Evolutionary conservation across 2,888 invertebrate species (phyloP).

Genomic region (Leucozona laternaria): DNA sequence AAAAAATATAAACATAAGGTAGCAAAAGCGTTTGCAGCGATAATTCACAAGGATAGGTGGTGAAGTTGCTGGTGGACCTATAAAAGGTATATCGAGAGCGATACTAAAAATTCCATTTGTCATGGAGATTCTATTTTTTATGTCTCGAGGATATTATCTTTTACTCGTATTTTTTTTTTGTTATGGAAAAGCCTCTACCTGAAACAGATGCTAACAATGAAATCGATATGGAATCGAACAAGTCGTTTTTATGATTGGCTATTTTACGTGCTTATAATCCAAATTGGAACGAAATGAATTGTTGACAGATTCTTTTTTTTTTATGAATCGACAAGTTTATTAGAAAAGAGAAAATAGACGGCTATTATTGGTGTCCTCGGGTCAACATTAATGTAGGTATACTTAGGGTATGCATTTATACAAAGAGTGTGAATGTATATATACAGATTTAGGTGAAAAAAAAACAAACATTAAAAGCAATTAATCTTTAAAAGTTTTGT

Average conservation of each 20-base stretch:
- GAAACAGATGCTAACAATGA: conserved; percentile 44
- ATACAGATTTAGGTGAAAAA: background rate
- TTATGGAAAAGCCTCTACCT: conserved; percentile 1
- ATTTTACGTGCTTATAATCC: conserved; percentile 33
- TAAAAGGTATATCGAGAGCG: conserved; percentile 40
- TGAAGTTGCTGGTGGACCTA: conserved; percentile 5
- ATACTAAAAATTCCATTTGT: conserved; percentile 50
- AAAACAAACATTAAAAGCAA: background rate
- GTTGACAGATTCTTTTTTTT: background rate
- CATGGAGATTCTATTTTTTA: conserved; percentile 36
- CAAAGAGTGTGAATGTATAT: background rate
- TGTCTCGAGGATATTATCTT: conserved; percentile 23
- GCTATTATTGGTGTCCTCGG: conserved; percentile 4
- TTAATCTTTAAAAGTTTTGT: background rate
- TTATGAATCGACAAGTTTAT: background rate
- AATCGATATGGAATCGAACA: conserved; percentile 24
- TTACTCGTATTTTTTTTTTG: conserved; percentile 24
- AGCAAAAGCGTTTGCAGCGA: conserved; percentile 1
- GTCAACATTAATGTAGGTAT: conserved; percentile 1
- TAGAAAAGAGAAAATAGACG: background rate
- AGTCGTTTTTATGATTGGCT: conserved; percentile 27
- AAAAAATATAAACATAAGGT: background rate
- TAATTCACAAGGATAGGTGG: conserved; percentile 14
- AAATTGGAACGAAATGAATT: conserved; percentile 11
- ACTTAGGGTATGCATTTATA: background rate